Conservation (phyloP, 2,797 vertebrate species). For the Pampus argenteus region DNA sequence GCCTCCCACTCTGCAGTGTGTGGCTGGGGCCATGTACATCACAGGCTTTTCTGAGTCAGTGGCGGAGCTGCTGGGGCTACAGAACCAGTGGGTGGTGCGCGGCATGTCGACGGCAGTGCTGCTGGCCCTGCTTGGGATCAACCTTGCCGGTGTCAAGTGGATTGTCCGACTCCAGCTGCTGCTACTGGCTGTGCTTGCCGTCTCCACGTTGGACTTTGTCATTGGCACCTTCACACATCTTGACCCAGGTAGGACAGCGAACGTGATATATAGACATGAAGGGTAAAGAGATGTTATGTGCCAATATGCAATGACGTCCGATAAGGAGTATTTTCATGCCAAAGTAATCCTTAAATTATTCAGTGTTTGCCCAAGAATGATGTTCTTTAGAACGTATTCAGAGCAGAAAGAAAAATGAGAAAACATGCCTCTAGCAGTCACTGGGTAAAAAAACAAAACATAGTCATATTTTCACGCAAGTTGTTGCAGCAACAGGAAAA, state of each 20-base stretch:
- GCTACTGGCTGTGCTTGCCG: constrained; percentile 90
- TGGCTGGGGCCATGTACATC: constrained; percentile 98
- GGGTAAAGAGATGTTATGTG: not conserved
- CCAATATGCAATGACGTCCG: not conserved
- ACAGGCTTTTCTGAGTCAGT: constrained; percentile 97
- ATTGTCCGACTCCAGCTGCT: constrained; percentile 95
- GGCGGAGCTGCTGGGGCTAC: constrained; percentile 88
- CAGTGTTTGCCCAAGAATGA: not conserved
- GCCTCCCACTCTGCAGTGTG: constrained; percentile 84
- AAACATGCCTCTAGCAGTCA: not conserved
- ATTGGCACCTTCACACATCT: constrained; percentile 95
- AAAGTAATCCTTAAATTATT: not conserved
- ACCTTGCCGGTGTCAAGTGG: constrained; percentile 97
- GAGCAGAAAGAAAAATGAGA: not conserved
- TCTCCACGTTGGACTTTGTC: constrained; percentile 96
- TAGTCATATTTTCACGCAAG: not conserved
- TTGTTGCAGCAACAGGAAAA: not conserved
- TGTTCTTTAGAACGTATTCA: no score
- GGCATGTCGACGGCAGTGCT: constrained; percentile 90
- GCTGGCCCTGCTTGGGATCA: constrained; percentile 93
- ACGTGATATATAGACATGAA: not conserved
- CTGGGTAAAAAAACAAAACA: not conserved
- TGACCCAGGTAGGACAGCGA: constrained; percentile 88
- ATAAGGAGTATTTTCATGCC: not conserved
- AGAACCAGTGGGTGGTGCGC: constrained; percentile 91